These are phyloP conservation scores for Druon quercuslanigerum DNA, from an alignment of 1,140 invertebrate genomes.

Conservation along the genomic window DNA sequence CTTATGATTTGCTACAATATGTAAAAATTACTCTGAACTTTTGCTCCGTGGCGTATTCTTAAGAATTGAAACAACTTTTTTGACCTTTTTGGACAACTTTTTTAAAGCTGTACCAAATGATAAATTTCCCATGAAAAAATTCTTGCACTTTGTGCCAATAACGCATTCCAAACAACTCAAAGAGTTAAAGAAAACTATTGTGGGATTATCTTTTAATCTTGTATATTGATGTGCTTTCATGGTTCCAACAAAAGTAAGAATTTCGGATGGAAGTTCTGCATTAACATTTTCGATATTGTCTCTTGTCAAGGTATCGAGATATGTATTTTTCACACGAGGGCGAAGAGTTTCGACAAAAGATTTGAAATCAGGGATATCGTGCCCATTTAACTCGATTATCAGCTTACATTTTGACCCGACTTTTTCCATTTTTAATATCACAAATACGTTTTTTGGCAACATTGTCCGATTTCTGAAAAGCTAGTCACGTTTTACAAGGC, in stretches of 20 bases:
- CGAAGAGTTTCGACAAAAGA: neutral
- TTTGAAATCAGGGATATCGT: conserved; percentile 22
- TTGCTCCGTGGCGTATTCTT: no score
- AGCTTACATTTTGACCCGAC: conserved; percentile 27
- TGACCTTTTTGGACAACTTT: no score
- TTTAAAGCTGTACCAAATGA: no score
- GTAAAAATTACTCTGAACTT: no score
- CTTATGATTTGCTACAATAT: no score
- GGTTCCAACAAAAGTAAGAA: conserved; percentile 14
- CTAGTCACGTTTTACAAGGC: no score
- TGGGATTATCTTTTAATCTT: neutral
- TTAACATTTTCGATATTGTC: conserved; percentile 9
- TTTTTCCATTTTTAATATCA: no score
- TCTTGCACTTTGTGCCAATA: conserved; percentile 17
- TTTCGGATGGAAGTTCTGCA: neutral
- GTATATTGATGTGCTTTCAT: conserved; percentile 31
- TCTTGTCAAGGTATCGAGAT: neutral
- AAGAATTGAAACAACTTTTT: no score
- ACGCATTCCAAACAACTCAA: conserved; percentile 28
- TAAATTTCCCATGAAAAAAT: conserved; percentile 23
- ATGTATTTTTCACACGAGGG: neutral
- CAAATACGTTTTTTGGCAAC: no score
- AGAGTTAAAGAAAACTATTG: conserved; percentile 3
- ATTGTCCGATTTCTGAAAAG: no score
- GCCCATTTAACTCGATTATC: conserved; percentile 33